Conservation (phyloP, 2,888 invertebrate species). For the Pecten maximus region DNA sequence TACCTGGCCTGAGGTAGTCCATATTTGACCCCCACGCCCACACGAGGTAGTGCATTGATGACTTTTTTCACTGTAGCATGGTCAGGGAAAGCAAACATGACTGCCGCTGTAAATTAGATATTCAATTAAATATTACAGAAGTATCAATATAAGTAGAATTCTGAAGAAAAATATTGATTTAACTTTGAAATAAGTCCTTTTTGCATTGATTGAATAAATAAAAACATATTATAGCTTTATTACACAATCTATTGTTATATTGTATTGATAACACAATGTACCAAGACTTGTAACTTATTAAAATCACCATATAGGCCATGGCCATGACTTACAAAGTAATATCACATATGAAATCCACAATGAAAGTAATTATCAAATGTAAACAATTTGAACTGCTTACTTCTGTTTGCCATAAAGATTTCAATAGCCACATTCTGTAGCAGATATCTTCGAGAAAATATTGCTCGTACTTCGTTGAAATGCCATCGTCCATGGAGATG, state of each 20-base stretch:
- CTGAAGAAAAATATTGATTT: neutral
- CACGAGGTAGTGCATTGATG: conserved; percentile 97
- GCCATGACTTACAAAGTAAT: no score
- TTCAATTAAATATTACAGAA: neutral
- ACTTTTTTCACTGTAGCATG: conserved; percentile 98
- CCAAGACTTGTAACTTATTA: no score
- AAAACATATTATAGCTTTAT: no score
- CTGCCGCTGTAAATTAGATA: conserved; percentile 90
- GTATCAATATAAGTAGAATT: neutral
- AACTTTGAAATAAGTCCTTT: no score
- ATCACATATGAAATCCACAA: no score
- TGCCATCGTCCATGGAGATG: conserved; percentile 99
- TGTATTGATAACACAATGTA: no score
- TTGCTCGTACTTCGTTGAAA: conserved; percentile 99
- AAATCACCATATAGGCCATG: no score
- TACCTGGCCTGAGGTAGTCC: conserved; percentile 98
- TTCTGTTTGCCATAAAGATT: conserved; percentile 98
- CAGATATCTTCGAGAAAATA: conserved; percentile 97
- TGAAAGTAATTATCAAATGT: no score
- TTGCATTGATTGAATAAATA: no score
- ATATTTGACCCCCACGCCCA: conserved; percentile 99
- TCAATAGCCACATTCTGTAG: conserved; percentile 97
- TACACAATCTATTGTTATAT: no score
- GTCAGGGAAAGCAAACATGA: conserved; percentile 99
- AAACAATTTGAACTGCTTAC: conserved; percentile 86